Evolutionary conservation across 2,888 invertebrate genomes (phyloP).

Genomic region (Spisula subtruncata): DNA sequence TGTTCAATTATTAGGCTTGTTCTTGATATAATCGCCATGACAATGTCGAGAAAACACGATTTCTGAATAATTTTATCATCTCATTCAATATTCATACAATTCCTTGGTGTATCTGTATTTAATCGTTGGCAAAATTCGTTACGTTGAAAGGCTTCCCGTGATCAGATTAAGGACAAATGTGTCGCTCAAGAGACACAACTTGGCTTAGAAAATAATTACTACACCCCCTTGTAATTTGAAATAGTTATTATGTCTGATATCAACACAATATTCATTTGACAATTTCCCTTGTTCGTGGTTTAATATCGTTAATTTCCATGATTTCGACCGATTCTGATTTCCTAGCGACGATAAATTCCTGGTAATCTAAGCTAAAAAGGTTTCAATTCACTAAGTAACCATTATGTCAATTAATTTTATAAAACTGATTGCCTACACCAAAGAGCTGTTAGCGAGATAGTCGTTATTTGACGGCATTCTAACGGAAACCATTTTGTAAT

Average conservation of each 20-base stretch:
- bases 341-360: constrained; percentile 32
- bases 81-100: constrained; percentile 47
- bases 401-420: constrained; percentile 64
- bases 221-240: constrained; percentile 55
- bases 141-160: constrained; percentile 54
- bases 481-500: constrained; percentile 44
- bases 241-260: constrained; percentile 68
- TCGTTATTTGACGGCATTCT: constrained; percentile 43
- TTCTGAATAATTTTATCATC: constrained; percentile 43
- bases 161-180: constrained; percentile 60
- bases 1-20: constrained; percentile 32
- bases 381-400: constrained; percentile 69
- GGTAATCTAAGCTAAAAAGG: constrained; percentile 42
- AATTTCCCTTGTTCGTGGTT: constrained; percentile 68
- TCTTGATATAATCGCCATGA: constrained; percentile 40
- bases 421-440: constrained; percentile 51
- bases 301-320: constrained; percentile 59
- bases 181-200: constrained; percentile 55
- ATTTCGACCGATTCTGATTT: constrained; percentile 53
- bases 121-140: constrained; percentile 47
- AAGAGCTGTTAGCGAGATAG: constrained; percentile 42
- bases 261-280: constrained; percentile 67
- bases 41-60: constrained; percentile 22
- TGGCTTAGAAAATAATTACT: constrained; percentile 66
- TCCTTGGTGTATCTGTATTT: constrained; percentile 50